Evolutionary conservation across 1,140 invertebrate genomes (phyloP), one percentile per base, ranked within the genome.

Genomic region (Dermatophagoides farinae): DNA sequence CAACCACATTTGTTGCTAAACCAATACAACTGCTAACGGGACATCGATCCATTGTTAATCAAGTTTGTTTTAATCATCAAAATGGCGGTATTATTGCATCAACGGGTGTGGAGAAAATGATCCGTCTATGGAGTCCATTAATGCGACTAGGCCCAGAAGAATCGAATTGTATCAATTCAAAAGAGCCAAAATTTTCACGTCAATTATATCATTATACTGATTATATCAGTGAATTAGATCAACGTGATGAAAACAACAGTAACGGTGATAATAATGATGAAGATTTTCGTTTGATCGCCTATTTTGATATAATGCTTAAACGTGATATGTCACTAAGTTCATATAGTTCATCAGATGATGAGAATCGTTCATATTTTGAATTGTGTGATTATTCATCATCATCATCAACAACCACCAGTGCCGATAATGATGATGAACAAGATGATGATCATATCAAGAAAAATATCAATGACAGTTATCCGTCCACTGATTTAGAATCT

Each of bases 231-330:
- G 20, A 50, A 5, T 75, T 91, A 31, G 82, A 90, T 0, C 78
- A 88, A 43, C 78, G 80, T 62, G 83, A 79, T 69, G 75, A 77
- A 63, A 76, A 75, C 64, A 83, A 82, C 65, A 79, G 85, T 63
- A 81, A 87, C 65, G 31, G 8, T 4, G 2, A 31, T 31, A 89
- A 84, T 6, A 87, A 82, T 0, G 78, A 81, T 44, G 90, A 95
- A 73, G 89, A 95, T 73, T 82, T 86, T 1, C 77, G 86, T 50
- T 93, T 95, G 89, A 86, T 95, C 82, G 89, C 89, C 22, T 93
- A 93, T 72, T 95, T 95, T 68, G 89, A 95, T 74, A 88, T 86
- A 5, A 71, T 93, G 0, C 84, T 95, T 10, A 88, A 92, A 70
- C 77, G 85, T 20, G 88, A 92, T 71, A 80, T 90, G 46, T 86